A percentile compares a stretch with the other conserved stretches of the same genome.
phyloP scores from a whole-genome alignment of 2,113 vertebrate genomes.

The Sciurus niger region DNA sequence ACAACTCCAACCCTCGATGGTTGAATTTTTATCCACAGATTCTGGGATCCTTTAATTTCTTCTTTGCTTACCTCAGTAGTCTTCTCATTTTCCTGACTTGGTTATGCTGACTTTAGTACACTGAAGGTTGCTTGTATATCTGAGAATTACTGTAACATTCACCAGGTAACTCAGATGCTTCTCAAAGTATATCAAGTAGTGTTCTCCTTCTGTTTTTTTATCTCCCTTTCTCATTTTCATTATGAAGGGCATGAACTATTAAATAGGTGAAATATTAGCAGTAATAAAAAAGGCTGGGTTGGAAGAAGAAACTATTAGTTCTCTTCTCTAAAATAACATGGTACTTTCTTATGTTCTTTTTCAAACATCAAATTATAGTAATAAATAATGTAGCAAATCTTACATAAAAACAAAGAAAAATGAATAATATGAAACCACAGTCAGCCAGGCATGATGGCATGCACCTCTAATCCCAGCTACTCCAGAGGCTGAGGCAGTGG shows the following conservation, averaged over 20 bases:
- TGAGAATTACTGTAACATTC: background rate
- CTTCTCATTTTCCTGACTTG: background rate
- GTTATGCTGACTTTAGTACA: background rate
- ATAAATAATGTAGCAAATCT: conserved; percentile 19
- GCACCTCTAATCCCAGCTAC: background rate
- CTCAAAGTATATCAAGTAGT: background rate
- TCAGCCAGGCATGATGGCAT: background rate
- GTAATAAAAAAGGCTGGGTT: conserved; percentile 15
- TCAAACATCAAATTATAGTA: conserved; percentile 33
- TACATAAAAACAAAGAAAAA: conserved; percentile 46
- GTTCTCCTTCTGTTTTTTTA: background rate
- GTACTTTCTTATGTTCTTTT: conserved; percentile 26
- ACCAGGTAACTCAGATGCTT: background rate
- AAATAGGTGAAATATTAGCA: conserved; percentile 35
- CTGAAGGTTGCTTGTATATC: background rate
- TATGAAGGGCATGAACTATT: conserved; percentile 29
- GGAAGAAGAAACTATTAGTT: conserved; percentile 55
- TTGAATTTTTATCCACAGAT: conserved; percentile 21
- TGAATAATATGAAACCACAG: conserved; percentile 18
- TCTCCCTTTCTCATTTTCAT: conserved; percentile 46
- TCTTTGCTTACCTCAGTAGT: background rate
- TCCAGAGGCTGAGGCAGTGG: background rate
- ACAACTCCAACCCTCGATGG: background rate
- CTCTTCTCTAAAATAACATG: conserved; percentile 47
- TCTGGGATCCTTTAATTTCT: background rate